Base-by-base conservation (phyloP, 2,888 invertebrate species). In the Augiades crinisus region DNA sequence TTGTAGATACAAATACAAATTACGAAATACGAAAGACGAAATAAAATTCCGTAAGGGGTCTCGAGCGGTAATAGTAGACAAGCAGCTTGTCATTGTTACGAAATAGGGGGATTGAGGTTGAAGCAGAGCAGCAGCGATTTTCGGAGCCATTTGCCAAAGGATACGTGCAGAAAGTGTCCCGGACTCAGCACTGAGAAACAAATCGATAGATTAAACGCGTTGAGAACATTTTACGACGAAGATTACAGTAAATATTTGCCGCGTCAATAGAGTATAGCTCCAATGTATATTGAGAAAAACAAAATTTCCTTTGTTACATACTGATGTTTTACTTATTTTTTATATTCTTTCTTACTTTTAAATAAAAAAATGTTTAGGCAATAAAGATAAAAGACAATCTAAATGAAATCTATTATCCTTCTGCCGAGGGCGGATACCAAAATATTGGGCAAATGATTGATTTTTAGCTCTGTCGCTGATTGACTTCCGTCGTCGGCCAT, bases 41-140 rank as follows among this genome's bases (percentile, higher is more conserved):
- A 43, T 31, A 21, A 12, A 37, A 37, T 19, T 31, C n/a, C 13
- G 19, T 3, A n/a, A n/a, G n/a, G 43, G 8, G 17, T 24, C 16
- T 14, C n/a, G 22, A 14, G 12, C 12, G 17, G 45, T 24, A 17
- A 46, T 46, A 16, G 8, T 16, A 45, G 21, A 24, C 12, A 46
- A 46, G 16, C 45, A 36, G 24, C 24, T 51, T 43, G 31, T 34
- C 45, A 31, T 54, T 51, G 52, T 56, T 53, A 44, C 38, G 44
- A 45, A 47, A 53, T 54, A 54, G 47, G 47, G 55, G 57, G 54
- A 47, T 33, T 46, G 47, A 47, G 40, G 49, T 46, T 47, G 43
- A 43, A 37, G 49, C 50, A 50, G 53, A 55, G n/a, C 49, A 54
- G 45, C 49, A 50, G 40, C 36, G 34, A 59, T 53, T 54, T 56